Conservation (phyloP, 2,113 vertebrate species). For the Melierax canorus region DNA sequence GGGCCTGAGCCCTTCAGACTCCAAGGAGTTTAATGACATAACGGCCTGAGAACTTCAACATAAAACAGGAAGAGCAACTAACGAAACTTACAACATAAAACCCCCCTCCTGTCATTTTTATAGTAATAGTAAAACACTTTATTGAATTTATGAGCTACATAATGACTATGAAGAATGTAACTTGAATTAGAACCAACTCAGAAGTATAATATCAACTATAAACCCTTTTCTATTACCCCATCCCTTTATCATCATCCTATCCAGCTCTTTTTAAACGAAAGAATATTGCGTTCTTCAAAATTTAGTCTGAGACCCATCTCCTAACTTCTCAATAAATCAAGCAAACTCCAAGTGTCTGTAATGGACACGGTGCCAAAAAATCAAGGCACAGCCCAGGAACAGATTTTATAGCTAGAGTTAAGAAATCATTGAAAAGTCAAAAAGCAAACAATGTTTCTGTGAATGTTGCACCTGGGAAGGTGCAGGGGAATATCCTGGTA, state of each 20-base stretch:
- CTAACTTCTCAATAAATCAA: conserved; percentile 53
- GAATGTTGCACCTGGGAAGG: neutral
- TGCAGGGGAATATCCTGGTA: neutral
- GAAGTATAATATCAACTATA: conserved; percentile 81
- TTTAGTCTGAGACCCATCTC: conserved; percentile 24
- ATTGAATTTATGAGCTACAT: conserved; percentile 87
- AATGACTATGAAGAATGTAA: conserved; percentile 83
- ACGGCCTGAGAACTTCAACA: conserved; percentile 76
- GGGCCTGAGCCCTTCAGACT: conserved; percentile 75
- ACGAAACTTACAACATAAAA: conserved; percentile 84
- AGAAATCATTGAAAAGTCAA: neutral
- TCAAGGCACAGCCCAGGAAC: neutral
- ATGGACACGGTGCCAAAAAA: neutral
- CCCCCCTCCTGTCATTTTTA: conserved; percentile 87
- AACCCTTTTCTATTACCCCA: conserved; percentile 74
- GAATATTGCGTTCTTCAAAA: conserved; percentile 64
- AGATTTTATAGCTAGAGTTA: neutral
- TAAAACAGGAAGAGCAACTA: conserved; percentile 81
- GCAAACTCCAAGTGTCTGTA: neutral
- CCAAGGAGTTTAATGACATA: conserved; percentile 80
- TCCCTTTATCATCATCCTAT: conserved; percentile 67
- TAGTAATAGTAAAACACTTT: conserved; percentile 85
- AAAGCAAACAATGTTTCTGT: neutral
- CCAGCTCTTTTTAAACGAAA: conserved; percentile 54
- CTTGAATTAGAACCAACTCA: conserved; percentile 82